A percentile compares a stretch with the other conserved stretches of the same genome.
Evolutionary conservation across 2,113 vertebrate genomes (phyloP).

Genomic region (Zonotrichia leucophrys): DNA sequence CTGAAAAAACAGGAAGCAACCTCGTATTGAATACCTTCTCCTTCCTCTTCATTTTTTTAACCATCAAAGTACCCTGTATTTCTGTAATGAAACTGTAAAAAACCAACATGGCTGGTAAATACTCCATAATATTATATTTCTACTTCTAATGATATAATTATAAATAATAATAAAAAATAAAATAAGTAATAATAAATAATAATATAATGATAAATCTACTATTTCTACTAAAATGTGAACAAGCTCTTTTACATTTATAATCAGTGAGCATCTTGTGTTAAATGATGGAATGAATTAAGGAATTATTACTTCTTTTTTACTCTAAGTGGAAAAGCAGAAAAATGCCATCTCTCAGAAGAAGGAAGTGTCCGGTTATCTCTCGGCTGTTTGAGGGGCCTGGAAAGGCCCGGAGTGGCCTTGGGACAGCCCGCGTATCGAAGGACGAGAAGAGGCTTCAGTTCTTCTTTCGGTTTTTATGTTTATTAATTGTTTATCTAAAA

Average conservation of each 20-base stretch:
- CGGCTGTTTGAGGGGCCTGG: too few species aligned
- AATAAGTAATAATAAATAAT: too few species aligned
- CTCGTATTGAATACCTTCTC: neutral
- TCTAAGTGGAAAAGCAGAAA: neutral
- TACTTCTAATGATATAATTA: too few species aligned
- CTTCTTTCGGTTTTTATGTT: too few species aligned
- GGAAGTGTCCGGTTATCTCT: too few species aligned
- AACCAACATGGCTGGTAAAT: neutral
- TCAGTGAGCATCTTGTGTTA: neutral
- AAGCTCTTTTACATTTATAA: neutral
- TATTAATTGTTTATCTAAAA: too few species aligned
- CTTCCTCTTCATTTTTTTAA: neutral
- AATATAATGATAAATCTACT: too few species aligned
- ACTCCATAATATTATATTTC: neutral
- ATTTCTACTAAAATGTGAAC: neutral
- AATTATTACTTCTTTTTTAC: neutral
- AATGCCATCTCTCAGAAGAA: rapidly evolving
- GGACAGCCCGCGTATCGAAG: too few species aligned
- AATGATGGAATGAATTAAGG: neutral
- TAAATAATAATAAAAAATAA: too few species aligned
- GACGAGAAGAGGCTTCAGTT: too few species aligned
- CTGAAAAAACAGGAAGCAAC: neutral
- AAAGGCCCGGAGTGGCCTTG: too few species aligned
- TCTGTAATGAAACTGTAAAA: neutral
- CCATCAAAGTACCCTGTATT: neutral